phyloP scores from a whole-genome alignment of 2,113 vertebrate genomes.

The Hippocampus mohnikei region DNA sequence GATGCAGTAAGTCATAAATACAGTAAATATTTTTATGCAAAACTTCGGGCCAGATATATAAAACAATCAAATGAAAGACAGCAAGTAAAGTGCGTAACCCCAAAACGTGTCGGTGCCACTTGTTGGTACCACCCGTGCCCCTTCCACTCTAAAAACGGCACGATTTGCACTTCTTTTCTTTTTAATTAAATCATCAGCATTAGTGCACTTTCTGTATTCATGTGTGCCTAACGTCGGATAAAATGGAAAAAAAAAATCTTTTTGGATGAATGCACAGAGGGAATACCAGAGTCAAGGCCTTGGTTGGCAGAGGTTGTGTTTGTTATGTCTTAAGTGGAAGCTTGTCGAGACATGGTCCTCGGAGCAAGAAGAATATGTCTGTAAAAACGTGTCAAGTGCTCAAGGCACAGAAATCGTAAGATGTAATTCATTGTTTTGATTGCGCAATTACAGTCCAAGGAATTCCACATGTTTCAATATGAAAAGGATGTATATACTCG shows the following conservation, averaged over 20 bases:
- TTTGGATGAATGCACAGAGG: background rate
- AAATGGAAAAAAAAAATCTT: background rate
- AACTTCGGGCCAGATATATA: too few species aligned
- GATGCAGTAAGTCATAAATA: too few species aligned
- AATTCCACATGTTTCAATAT: background rate
- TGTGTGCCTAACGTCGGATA: conserved; percentile 1
- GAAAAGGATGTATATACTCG: background rate
- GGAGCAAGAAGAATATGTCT: conserved; percentile 5
- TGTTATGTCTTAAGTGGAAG: conserved; percentile 11
- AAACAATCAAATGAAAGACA: too few species aligned
- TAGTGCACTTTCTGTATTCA: background rate
- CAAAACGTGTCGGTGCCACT: too few species aligned
- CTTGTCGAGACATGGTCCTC: conserved; percentile 28
- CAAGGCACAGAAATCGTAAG: background rate
- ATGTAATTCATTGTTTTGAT: background rate
- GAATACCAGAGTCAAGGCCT: background rate
- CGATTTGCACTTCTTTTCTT: background rate
- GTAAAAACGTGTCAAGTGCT: conserved; percentile 6
- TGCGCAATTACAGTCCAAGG: background rate
- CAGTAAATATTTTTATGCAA: too few species aligned
- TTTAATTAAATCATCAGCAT: background rate
- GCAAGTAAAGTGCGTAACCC: too few species aligned
- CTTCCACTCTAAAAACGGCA: background rate
- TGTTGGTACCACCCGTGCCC: background rate
- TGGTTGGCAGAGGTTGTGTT: conserved; percentile 10